Evolutionary conservation across 1,140 invertebrate genomes (phyloP).

Genomic region (Psix sp.): DNA sequence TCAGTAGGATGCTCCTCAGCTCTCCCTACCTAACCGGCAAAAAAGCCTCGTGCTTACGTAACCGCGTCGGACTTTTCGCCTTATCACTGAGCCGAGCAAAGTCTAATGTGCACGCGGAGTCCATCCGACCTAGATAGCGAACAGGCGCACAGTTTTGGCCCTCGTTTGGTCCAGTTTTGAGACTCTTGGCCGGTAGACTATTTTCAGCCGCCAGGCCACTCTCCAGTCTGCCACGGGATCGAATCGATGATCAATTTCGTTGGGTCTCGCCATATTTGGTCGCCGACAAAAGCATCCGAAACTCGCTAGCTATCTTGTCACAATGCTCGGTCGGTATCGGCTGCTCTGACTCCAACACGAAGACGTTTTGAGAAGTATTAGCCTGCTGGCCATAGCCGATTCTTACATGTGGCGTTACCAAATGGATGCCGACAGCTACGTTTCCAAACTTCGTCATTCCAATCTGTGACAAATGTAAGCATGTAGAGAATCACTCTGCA

Average conservation of each 20-base stretch:
- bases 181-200: slow-evolving; percentile 23
- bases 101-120: slow-evolving; percentile 38
- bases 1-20: slow-evolving; percentile 9
- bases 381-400: too few species aligned
- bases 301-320: slow-evolving; percentile 44
- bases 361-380: slow-evolving; percentile 40
- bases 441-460: too few species aligned
- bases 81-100: slow-evolving; percentile 50
- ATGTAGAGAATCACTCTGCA: slow-evolving; percentile 11
- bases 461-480: too few species aligned
- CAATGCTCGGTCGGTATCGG: slow-evolving; percentile 44
- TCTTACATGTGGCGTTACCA: too few species aligned
- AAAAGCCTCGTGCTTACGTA: slow-evolving; percentile 45
- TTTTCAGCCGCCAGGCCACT: slow-evolving; percentile 41
- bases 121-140: slow-evolving; percentile 40
- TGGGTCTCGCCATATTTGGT: slow-evolving; percentile 68
- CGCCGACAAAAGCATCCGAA: slow-evolving; percentile 56
- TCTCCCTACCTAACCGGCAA: slow-evolving; percentile 29
- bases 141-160: slow-evolving; percentile 2
- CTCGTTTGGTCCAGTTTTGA: too few species aligned
- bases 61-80: slow-evolving; percentile 40
- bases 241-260: slow-evolving; percentile 59
- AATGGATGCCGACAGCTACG: too few species aligned
- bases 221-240: slow-evolving; percentile 36
- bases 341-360: slow-evolving; percentile 23